These are phyloP conservation scores for Verasper variegatus DNA, from an alignment of 2,113 vertebrate species.

Conservation along the genomic window DNA sequence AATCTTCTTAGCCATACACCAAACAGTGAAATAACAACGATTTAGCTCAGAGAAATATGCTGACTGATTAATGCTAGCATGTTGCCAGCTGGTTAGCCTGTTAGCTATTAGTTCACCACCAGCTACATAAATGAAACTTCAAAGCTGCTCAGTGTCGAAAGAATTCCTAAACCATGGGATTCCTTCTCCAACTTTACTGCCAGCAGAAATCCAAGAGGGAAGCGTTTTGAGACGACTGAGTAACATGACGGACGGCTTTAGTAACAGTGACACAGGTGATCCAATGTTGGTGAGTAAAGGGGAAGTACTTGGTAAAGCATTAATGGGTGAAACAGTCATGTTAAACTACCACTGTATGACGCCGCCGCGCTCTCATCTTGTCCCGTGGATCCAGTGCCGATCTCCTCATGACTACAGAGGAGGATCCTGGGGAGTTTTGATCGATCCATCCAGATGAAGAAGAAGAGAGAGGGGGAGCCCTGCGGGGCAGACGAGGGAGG, in stretches of 20 bases:
- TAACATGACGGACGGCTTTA: not conserved
- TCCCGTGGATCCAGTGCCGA: conserved; percentile 81
- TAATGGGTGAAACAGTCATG: conserved; percentile 1
- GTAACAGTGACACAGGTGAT: conserved; percentile 1
- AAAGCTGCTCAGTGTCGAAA: not conserved
- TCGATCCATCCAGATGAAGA: conserved; percentile 31
- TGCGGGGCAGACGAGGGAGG: conserved; percentile 29
- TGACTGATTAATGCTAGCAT: too few species aligned
- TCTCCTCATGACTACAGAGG: conserved; percentile 81
- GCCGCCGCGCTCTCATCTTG: conserved; percentile 86
- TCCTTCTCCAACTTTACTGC: not conserved
- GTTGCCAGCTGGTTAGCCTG: too few species aligned
- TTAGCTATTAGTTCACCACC: too few species aligned
- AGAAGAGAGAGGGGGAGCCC: conserved; percentile 22
- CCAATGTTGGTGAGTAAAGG: not conserved
- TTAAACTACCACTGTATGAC: conserved; percentile 89
- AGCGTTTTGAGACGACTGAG: too few species aligned
- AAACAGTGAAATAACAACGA: too few species aligned
- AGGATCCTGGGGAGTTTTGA: conserved; percentile 67
- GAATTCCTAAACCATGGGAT: not conserved
- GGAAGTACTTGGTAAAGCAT: conserved; percentile 24
- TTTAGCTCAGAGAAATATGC: too few species aligned
- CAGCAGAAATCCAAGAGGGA: not conserved
- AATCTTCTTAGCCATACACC: too few species aligned
- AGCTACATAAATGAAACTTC: not conserved